Conservation (phyloP, 2,113 vertebrate genomes). For the Tachysurus vachellii region DNA sequence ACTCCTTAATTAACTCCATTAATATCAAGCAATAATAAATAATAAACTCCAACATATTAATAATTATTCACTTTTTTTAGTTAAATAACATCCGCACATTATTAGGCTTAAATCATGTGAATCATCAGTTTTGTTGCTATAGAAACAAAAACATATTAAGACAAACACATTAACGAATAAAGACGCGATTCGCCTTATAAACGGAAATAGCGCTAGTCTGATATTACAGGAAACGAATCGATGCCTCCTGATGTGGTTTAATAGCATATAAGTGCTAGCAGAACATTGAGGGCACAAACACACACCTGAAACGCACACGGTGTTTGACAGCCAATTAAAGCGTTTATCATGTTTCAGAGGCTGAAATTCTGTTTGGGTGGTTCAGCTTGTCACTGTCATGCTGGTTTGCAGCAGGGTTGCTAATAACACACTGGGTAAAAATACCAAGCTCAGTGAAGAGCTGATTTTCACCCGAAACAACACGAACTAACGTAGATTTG, state of each 20-base stretch:
- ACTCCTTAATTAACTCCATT: too few species aligned
- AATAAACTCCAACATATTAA: not conserved
- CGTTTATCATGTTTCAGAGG: conserved; percentile 18
- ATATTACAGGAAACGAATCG: not conserved
- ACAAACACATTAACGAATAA: not conserved
- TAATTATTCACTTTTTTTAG: not conserved
- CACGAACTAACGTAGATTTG: too few species aligned
- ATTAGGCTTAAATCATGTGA: not conserved
- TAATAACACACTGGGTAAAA: conserved; percentile 4
- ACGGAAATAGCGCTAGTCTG: not conserved
- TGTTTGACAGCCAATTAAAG: conserved; percentile 29
- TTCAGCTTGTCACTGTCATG: conserved; percentile 20
- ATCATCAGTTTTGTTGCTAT: not conserved
- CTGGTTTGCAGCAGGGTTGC: conserved; percentile 16
- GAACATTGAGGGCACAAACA: not conserved
- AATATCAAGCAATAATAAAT: not conserved
- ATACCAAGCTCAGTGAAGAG: not conserved
- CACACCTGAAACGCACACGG: conserved; percentile 1
- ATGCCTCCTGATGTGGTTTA: not conserved
- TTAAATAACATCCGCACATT: not conserved
- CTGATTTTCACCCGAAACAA: not conserved
- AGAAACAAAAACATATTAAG: not conserved
- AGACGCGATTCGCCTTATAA: not conserved
- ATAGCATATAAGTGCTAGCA: not conserved
- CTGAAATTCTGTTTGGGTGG: not conserved